Evolutionary conservation across 2,888 invertebrate species (phyloP), one percentile per base, ranked within the genome.

Genomic region (Mythimna ferrago): DNA sequence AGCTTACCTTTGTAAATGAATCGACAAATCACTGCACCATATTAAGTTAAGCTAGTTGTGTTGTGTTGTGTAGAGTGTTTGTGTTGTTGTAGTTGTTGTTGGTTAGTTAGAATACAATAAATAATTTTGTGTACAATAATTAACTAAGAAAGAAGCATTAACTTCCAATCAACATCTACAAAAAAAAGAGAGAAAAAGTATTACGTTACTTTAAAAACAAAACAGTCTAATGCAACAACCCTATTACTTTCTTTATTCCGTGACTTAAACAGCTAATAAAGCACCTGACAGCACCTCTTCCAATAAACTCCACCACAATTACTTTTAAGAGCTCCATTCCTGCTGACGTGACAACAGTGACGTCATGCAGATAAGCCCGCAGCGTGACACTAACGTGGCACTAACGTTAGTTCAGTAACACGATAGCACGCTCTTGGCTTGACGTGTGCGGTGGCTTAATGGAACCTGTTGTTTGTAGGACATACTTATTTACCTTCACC

Each of bases 371-470:
- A 73, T 82, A 82, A 78, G 83, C 70, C 80, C 57, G 54, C 66
- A 67, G 80, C 75, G 67, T 82, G 80, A 71, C 71, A 71, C 48
- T 26, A 26, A 26, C 26, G 26, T 26, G 26, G 26, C 2, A 26
- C 26, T 26, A 26, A 26, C 26, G 26, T 26, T 73, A 72, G 73
- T 66, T 77, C 35, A 61, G 79, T 84, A 72, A 86, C 70, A 62
- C 54, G 70, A 83, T 73, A 81, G 73, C 73, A 56, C 66, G 38
- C 70, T 73, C 70, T 71, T 38, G 57, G 41, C 41, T 57, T 71
- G 73, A 71, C 78, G 74, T 75, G 67, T 51, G 66, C 51, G 84
- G 58, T 72, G 63, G 56, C 66, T 73, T 84, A 86, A 86, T 86
- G 84, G 86, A 76, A 75, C 68, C 65, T 35, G 66, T 65, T 83